A percentile compares a stretch with the other conserved stretches of the same genome.
Conservation (phyloP, 2,888 invertebrate species). For the Zeuzera pyrina region DNA sequence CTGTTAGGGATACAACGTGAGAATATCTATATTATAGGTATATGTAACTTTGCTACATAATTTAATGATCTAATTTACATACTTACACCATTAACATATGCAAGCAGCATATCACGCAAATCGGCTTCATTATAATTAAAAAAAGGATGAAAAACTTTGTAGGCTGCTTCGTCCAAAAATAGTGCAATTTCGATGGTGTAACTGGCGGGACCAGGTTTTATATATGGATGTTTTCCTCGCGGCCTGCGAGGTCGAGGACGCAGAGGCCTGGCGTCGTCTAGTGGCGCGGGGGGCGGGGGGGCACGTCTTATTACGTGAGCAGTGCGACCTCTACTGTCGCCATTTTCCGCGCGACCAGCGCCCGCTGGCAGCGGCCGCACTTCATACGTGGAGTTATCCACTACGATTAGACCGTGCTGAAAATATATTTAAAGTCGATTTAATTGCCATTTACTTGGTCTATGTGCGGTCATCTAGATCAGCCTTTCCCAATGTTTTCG, state of each 20-base stretch:
- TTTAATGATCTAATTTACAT: conserved; percentile 5
- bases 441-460: no score
- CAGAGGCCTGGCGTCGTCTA: conserved; percentile 50
- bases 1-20: no score
- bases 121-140: conserved; percentile 77
- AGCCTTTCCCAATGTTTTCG: no score
- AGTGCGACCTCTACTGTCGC: conserved; percentile 32
- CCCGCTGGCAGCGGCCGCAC: conserved; percentile 75
- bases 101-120: conserved; percentile 82
- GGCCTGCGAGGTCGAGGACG: conserved; percentile 28
- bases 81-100: conserved; percentile 83
- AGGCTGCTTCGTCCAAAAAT: conserved; percentile 83
- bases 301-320: conserved; percentile 76
- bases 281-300: conserved; percentile 47
- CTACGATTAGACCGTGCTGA: conserved; percentile 79
- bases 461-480: no score
- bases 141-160: conserved; percentile 79
- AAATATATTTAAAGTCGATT: no score
- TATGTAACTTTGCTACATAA: no score
- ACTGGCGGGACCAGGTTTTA: conserved; percentile 37
- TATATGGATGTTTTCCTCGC: conserved; percentile 18
- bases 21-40: no score
- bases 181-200: conserved; percentile 81
- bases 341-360: conserved; percentile 44
- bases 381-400: conserved; percentile 79